phyloP scores from a whole-genome alignment of 2,797 vertebrate genomes.

The Rhinoraja longicauda region DNA sequence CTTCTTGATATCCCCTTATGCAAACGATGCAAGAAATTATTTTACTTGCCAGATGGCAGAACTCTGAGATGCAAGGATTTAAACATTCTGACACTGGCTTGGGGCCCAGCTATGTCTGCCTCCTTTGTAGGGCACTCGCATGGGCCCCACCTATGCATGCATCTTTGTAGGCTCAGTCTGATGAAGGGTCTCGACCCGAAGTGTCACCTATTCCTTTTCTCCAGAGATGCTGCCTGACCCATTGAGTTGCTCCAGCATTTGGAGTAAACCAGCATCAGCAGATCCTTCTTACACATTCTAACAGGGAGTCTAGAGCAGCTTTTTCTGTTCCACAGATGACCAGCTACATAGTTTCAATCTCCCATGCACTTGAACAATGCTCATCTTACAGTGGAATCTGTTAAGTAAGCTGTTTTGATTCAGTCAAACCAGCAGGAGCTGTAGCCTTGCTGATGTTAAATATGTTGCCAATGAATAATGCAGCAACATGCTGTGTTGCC shows the following conservation, averaged over 20 bases:
- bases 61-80: neutral
- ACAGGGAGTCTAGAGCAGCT: neutral
- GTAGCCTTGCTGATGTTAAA: neutral
- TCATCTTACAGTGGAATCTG: neutral
- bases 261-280: no score
- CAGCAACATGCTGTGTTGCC: no score
- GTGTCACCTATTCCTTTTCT: no score
- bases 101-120: no score
- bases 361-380: neutral
- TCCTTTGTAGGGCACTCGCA: no score
- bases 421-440: neutral
- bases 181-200: no score
- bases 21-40: neutral
- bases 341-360: constrained; percentile 7
- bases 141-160: no score
- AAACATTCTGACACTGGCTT: neutral
- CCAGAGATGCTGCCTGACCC: no score
- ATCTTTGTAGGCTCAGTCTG: no score
- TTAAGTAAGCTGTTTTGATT: neutral
- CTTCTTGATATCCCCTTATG: neutral
- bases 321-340: neutral
- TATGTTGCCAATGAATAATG: neutral
- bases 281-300: neutral
- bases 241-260: no score
- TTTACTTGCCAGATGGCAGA: neutral